Evolutionary conservation across 2,888 invertebrate species (phyloP).

Genomic region (Osmoderma eremita): DNA sequence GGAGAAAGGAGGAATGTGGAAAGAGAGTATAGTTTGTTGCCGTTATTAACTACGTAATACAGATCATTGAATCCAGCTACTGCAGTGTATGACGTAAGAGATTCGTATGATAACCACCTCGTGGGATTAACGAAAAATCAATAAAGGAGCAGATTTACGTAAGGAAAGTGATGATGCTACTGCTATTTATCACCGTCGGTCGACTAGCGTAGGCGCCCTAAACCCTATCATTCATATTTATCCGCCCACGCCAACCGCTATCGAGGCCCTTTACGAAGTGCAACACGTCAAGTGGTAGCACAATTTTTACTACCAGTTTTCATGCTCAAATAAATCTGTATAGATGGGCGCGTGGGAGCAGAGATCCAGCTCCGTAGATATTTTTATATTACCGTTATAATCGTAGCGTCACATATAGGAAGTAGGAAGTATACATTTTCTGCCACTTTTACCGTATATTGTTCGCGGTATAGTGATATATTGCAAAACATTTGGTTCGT

Average conservation of each 20-base stretch:
- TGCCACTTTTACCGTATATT: no score
- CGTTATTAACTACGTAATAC: no score
- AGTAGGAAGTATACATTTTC: no score
- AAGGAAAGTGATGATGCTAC: constrained; percentile 1
- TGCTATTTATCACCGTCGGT: neutral
- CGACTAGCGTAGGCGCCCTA: constrained; percentile 6
- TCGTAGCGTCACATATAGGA: no score
- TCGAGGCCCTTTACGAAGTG: neutral
- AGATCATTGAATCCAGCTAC: no score
- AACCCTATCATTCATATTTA: constrained; percentile 14
- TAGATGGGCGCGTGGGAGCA: neutral
- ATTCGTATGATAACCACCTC: neutral
- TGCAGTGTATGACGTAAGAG: no score
- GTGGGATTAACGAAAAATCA: constrained; percentile 14
- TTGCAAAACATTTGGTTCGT: no score
- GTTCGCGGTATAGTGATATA: no score
- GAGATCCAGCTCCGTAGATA: no score
- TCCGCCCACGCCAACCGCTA: neutral
- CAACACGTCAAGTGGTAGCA: constrained; percentile 1
- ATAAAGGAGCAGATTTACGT: constrained; percentile 8
- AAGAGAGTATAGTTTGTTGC: no score
- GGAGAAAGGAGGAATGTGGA: no score
- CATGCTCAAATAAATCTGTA: neutral
- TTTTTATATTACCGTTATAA: no score
- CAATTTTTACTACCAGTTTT: constrained; percentile 2